A percentile compares a stretch with the other conserved stretches of the same genome.
phyloP scores from a whole-genome alignment of 2,113 vertebrate species.

The Macrotis lagotis region DNA sequence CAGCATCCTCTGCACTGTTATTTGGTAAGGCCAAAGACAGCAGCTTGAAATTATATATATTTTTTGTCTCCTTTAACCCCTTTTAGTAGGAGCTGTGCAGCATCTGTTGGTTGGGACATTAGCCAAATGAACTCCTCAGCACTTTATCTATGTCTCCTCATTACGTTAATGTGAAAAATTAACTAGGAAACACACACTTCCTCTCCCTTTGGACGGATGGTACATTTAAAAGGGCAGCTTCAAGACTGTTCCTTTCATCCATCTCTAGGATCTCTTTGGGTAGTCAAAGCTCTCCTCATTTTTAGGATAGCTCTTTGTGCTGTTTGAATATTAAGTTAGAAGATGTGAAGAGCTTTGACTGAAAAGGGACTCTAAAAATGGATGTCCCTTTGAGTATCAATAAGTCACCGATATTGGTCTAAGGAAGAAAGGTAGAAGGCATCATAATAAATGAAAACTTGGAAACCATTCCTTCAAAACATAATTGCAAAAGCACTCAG shows the following conservation, averaged over 20 bases:
- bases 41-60: conserved; percentile 10
- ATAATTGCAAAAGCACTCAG: conserved; percentile 62
- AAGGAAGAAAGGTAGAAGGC: conserved; percentile 61
- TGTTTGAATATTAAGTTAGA: conserved; percentile 49
- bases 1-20: background rate
- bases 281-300: conserved; percentile 47
- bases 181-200: conserved; percentile 70
- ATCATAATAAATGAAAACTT: conserved; percentile 51
- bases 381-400: conserved; percentile 64
- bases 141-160: conserved; percentile 76
- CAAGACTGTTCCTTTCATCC: conserved; percentile 68
- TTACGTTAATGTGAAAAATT: conserved; percentile 76
- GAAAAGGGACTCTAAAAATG: conserved; percentile 63
- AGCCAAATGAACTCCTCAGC: conserved; percentile 71
- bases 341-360: conserved; percentile 64
- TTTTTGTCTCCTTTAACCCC: conserved; percentile 58
- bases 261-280: conserved; percentile 50
- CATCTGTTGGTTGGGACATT: conserved; percentile 62
- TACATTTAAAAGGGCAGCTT: conserved; percentile 70
- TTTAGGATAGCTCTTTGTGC: conserved; percentile 75
- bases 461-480: conserved; percentile 67
- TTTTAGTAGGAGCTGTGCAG: conserved; percentile 66
- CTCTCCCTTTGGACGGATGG: conserved; percentile 55
- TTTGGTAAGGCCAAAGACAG: conserved; percentile 41
- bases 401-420: conserved; percentile 68